Evolutionary conservation across 2,113 vertebrate genomes (phyloP).

Genomic region (Podarcis raffonei): DNA sequence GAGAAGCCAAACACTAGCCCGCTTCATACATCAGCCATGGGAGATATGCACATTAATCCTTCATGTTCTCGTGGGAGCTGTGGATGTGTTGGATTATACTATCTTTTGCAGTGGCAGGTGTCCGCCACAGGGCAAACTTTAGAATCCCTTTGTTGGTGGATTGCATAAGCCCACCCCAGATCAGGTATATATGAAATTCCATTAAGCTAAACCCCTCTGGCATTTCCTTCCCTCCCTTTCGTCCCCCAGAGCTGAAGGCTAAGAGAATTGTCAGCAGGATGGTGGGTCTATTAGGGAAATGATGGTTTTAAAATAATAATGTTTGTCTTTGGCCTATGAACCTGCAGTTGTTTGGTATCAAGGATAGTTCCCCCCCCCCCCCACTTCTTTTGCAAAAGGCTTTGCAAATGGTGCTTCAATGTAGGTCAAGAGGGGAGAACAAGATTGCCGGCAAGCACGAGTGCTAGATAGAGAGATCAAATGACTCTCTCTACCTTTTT

Average conservation of each 20-base stretch:
- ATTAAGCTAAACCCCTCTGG: constrained; percentile 67
- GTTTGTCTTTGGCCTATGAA: constrained; percentile 66
- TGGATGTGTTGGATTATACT: constrained; percentile 61
- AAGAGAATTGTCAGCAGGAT: constrained; percentile 58
- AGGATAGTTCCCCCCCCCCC: constrained; percentile 41
- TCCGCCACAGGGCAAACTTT: constrained; percentile 69
- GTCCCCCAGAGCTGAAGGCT: constrained; percentile 61
- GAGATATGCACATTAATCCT: constrained; percentile 35
- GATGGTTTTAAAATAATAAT: constrained; percentile 72
- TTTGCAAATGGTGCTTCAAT: constrained; percentile 74
- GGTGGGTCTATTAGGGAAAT: constrained; percentile 69
- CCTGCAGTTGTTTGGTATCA: constrained; percentile 49
- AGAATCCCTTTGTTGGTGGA: constrained; percentile 64
- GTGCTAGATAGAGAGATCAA: constrained; percentile 67
- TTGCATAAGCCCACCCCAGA: constrained; percentile 72
- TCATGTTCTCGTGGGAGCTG: constrained; percentile 26
- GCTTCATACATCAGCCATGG: not conserved
- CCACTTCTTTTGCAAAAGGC: constrained; percentile 57
- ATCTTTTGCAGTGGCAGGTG: constrained; percentile 68
- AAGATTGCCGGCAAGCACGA: constrained; percentile 66
- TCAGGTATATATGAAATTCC: constrained; percentile 74
- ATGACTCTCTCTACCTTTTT: constrained; percentile 66
- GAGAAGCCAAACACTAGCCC: not conserved
- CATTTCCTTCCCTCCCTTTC: constrained; percentile 52
- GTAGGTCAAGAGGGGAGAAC: constrained; percentile 64